phyloP scores from a whole-genome alignment of 2,888 invertebrate genomes.

The Acronicta psi region DNA sequence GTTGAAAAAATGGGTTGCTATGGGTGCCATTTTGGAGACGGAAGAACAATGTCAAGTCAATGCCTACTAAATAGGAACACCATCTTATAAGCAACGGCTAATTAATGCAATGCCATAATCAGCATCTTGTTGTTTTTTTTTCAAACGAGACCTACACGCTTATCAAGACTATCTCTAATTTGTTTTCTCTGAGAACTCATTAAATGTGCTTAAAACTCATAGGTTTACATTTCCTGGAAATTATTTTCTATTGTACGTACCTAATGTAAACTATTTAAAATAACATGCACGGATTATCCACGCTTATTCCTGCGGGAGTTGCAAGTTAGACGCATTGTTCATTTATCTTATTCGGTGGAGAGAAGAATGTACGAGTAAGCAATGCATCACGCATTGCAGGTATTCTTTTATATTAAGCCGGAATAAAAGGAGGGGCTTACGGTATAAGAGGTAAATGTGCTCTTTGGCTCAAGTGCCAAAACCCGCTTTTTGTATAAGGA shows the following conservation, averaged over 20 bases:
- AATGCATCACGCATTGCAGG: conserved; percentile 51
- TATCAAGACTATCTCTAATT: no score
- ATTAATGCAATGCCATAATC: no score
- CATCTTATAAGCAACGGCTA: no score
- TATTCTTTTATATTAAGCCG: conserved; percentile 35
- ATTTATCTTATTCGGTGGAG: conserved; percentile 41
- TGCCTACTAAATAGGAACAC: no score
- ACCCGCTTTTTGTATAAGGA: conserved; percentile 51
- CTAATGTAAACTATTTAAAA: conserved; percentile 29
- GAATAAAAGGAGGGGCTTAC: conserved; percentile 28
- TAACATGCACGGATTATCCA: conserved; percentile 2
- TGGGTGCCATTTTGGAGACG: no score
- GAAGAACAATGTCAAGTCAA: no score
- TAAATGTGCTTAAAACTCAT: conserved; percentile 46
- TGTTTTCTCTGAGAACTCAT: no score
- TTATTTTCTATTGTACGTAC: conserved; percentile 28
- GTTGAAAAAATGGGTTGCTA: no score
- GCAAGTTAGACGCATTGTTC: conserved; percentile 18
- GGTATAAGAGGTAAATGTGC: conserved; percentile 35
- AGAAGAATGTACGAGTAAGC: conserved; percentile 33
- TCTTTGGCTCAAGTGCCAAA: conserved; percentile 48
- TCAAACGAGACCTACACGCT: no score
- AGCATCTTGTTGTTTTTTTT: no score
- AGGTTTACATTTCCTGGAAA: conserved; percentile 30
- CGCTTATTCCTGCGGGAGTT: conserved; percentile 3